Evolutionary conservation across 2,888 invertebrate species (phyloP), one percentile per base, ranked within the genome.

Genomic region (Synanthedon myopaeformis): DNA sequence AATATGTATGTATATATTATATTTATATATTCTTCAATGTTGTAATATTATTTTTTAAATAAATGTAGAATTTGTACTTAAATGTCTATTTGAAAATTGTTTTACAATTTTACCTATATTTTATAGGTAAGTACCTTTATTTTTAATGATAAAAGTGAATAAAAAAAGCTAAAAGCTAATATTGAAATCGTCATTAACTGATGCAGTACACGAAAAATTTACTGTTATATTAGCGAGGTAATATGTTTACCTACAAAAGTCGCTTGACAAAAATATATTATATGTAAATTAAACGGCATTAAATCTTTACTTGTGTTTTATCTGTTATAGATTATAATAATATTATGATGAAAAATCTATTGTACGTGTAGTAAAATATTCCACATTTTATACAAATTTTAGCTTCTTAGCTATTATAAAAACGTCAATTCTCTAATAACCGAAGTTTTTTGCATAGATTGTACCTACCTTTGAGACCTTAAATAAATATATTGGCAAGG

Each of bases 341-440:
- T 42, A 41, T 41, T 51, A 51, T n/a, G 35, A 35, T 13, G 35
- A 35, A 35, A 35, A 35, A 3, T 42, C n/a, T 19, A 42, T 14
- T 28, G 49, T 19, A 49, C 6, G 8, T 6, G 17, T 17, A 58
- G 56, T 70, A 68, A 69, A 61, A 66, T 71, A 74, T 64, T 74
- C 72, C 74, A 76, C 66, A 67, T 76, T 76, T 79, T 79, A 77
- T 79, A 79, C 73, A 76, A 76, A 73, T 72, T 70, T 68, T 74
- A 76, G 72, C 72, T 72, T 78, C 74, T 68, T 79, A 78, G 77
- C 54, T 79, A 76, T 78, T 78, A 75, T 75, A 74, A 35, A 76
- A 69, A 76, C 72, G 85, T 86, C 83, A 84, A 85, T 85, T 85
- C 74, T 79, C 72, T 79, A 70, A 68, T 80, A 76, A 79, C 75